Evolutionary conservation across 2,888 invertebrate species (phyloP), one percentile per base, ranked within the genome.

Genomic region (Corythucha ciliata): DNA sequence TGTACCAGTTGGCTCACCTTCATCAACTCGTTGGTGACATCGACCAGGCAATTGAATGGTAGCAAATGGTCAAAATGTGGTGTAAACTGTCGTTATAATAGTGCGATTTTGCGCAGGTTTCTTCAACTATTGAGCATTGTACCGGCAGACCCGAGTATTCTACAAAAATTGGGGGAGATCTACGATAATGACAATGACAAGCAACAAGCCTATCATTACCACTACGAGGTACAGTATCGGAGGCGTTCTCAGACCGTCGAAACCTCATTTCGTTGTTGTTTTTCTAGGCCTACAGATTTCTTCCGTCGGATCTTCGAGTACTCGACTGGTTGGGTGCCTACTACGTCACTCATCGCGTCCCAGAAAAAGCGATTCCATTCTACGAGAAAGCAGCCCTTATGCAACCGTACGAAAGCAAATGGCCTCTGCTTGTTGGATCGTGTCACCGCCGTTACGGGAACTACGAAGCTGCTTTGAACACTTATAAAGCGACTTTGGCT

Each of bases 181-280:
- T 91, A 89, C 66, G 91, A 91, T 63, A 80, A 78, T 53, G 80
- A 87, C 63, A 92, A 90, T 2, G 97, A 98, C 69, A 82, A 89
- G 60, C 87, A 88, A 62, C 87, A 87, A 66, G 89, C 91, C 0
- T 84, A 83, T 69, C 84, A 86, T 63, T 85, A 82, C 68, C 80
- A 85, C 64, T 78, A 77, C 64, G 87, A 88, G 67, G 85, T 84
- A 12, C 16, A 36, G n/a, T 29, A 29, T 29, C n/a, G 29, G n/a
- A 29, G 29, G n/a, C 29, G 29, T 29, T 29, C n/a, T 29, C 29
- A 29, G 8, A 10, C 29, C 29, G 29, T 29, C 29, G 29, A 29
- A 29, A 29, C 10, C 32, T 32, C 24, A 7, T 24, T 40, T 46
- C 14, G 18, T n/a, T 33, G 22, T 32, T 3, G 7, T 57, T 48